Evolutionary conservation across 1,140 invertebrate species (phyloP).

Genomic region (Mactra quadrangularis): DNA sequence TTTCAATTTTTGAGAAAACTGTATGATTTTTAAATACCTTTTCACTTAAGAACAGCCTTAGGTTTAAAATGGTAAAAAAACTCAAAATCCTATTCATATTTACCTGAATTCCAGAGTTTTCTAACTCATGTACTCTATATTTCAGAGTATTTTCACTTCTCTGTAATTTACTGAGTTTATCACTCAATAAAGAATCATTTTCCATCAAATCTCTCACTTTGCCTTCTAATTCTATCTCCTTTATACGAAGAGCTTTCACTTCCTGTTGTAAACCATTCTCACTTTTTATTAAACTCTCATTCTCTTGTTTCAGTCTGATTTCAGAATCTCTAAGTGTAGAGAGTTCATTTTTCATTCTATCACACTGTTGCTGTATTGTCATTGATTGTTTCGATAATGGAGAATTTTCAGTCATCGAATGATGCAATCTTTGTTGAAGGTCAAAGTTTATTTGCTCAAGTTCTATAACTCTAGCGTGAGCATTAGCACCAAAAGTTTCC

Average conservation of each 20-base stretch:
- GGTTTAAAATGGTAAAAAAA: no score
- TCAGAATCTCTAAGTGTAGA: conserved; percentile 68
- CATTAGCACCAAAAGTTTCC: conserved; percentile 73
- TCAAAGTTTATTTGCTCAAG: conserved; percentile 76
- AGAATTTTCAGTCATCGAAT: conserved; percentile 75
- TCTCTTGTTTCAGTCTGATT: conserved; percentile 70
- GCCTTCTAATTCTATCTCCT: conserved; percentile 72
- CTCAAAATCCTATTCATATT: no score
- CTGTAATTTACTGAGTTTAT: conserved; percentile 73
- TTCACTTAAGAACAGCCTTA: no score
- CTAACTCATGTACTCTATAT: conserved; percentile 75
- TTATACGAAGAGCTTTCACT: conserved; percentile 71
- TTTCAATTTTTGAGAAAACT: no score
- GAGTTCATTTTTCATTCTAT: conserved; percentile 72
- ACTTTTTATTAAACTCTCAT: conserved; percentile 71
- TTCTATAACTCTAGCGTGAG: conserved; percentile 73
- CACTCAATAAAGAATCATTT: conserved; percentile 70
- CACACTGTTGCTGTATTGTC: conserved; percentile 67
- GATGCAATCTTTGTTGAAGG: conserved; percentile 73
- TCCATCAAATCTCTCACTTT: conserved; percentile 73
- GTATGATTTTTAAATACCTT: no score
- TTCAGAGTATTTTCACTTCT: conserved; percentile 76
- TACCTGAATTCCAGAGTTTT: conserved; percentile 71
- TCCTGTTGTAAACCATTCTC: conserved; percentile 72
- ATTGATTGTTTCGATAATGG: conserved; percentile 70